A percentile compares a stretch with the other conserved stretches of the same genome.
Evolutionary conservation across 1,140 invertebrate species (phyloP).

Genomic region (Drosophila gunungcola): DNA sequence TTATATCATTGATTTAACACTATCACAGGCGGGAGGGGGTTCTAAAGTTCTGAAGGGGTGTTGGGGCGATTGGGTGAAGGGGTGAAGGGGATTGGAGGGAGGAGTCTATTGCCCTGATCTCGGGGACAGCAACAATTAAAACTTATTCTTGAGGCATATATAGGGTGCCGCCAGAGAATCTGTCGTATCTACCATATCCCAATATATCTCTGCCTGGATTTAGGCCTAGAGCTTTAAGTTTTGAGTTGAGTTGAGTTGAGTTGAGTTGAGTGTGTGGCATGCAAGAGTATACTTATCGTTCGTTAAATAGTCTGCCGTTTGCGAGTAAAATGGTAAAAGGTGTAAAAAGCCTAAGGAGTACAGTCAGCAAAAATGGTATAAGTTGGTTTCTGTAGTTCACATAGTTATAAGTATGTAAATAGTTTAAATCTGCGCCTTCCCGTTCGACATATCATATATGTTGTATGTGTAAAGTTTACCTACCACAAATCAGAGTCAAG

Average conservation of each 20-base stretch:
- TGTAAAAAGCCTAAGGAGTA: conserved; percentile 82
- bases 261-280: conserved; percentile 47
- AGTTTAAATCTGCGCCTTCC: conserved; percentile 31
- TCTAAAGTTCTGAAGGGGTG: conserved; percentile 3
- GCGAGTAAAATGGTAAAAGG: conserved; percentile 80
- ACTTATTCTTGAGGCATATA: conserved; percentile 13
- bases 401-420: conserved; percentile 63
- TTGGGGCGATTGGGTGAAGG: too few species aligned
- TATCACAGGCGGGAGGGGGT: conserved; percentile 71
- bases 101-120: neutral
- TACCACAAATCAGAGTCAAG: conserved; percentile 26
- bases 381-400: conserved; percentile 63
- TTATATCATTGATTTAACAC: conserved; percentile 58
- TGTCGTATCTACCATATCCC: neutral
- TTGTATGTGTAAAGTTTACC: conserved; percentile 15
- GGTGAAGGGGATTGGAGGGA: neutral
- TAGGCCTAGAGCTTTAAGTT: neutral
- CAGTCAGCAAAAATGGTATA: conserved; percentile 82
- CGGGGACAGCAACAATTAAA: conserved; percentile 21
- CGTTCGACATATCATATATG: conserved; percentile 25
- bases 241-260: conserved; percentile 4
- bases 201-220: conserved; percentile 13
- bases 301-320: conserved; percentile 64
- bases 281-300: conserved; percentile 50
- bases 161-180: conserved; percentile 18